Conservation (phyloP, 2,113 vertebrate species). For the Cyanocitta stelleri region DNA sequence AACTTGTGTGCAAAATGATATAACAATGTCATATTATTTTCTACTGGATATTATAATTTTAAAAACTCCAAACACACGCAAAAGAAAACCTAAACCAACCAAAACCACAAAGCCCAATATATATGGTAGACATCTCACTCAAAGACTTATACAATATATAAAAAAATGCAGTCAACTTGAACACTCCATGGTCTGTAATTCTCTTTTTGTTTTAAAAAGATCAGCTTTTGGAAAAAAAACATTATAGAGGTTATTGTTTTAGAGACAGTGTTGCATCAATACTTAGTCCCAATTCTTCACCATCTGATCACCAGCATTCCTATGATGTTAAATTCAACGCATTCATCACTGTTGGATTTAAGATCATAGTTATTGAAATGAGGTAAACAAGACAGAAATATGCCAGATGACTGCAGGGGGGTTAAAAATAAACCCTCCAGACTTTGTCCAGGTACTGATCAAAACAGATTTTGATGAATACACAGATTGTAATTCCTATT, state of each 20-base stretch:
- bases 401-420: not conserved
- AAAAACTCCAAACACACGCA: fast-evolving
- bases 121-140: not conserved
- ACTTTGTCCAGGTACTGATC: not conserved
- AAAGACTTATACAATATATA: not conserved
- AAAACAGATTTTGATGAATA: not conserved
- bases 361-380: not conserved
- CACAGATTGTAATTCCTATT: not conserved
- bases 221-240: not conserved
- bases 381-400: not conserved
- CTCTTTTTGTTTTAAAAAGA: not conserved
- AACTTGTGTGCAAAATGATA: not conserved
- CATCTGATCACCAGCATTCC: not conserved
- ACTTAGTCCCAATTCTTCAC: not conserved
- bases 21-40: not conserved
- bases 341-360: not conserved
- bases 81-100: not conserved
- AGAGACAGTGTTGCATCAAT: not conserved
- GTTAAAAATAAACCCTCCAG: not conserved
- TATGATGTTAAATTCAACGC: not conserved
- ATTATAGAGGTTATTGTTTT: not conserved
- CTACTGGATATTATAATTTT: not conserved
- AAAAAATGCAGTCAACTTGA: not conserved
- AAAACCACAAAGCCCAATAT: not conserved
- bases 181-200: not conserved